Base-by-base conservation (phyloP, 1,140 invertebrate genomes). In the Microplitis demolitor region DNA sequence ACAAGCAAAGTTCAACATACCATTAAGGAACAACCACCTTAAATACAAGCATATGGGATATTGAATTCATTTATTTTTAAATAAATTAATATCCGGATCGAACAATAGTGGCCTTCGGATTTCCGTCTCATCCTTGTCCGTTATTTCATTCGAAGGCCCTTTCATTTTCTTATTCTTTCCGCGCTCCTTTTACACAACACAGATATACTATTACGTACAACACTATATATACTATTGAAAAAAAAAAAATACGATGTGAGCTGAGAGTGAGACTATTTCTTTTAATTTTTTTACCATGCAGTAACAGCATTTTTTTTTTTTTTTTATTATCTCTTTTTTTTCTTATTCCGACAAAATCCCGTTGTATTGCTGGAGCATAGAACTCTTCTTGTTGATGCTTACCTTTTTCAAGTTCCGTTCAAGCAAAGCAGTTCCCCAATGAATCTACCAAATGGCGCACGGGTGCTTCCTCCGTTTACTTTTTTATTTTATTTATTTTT, bases 281-380 rank as follows among this genome's bases (percentile, higher is more conserved):
- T 37, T 45, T 45, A 45, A 45, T 5, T 31, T 62, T 62, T 37
- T 35, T 35, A 11, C 60, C 33, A n/a, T 35, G 31, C 39, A 60
- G 37, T 62, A 69, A 54, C 67, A 34, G 67, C 54, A 69, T 62
- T 37, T 72, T 72, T 67, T 62, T 72, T n/a, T n/a, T n/a, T n/a
- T n/a, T n/a, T n/a, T n/a, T n/a, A n/a, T n/a, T 24, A 24, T 24
- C 24, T 24, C 24, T 72, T 66, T 37, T 54, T 35, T 58, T 67
- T 24, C 45, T 51, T 72, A 60, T 61, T 72, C 71, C 45, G 64
- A 56, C 71, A 67, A 60, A 72, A 67, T 72, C 63, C 71, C 71
- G 71, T 72, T 72, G 71, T 50, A 64, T 24, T 24, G 24, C 24
- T 24, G 24, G 70, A 53, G 70, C 70, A 72, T 72, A 72, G 70